Evolutionary conservation across 1,140 invertebrate species (phyloP), one percentile per base, ranked within the genome.

Genomic region (Littorina saxatilis): DNA sequence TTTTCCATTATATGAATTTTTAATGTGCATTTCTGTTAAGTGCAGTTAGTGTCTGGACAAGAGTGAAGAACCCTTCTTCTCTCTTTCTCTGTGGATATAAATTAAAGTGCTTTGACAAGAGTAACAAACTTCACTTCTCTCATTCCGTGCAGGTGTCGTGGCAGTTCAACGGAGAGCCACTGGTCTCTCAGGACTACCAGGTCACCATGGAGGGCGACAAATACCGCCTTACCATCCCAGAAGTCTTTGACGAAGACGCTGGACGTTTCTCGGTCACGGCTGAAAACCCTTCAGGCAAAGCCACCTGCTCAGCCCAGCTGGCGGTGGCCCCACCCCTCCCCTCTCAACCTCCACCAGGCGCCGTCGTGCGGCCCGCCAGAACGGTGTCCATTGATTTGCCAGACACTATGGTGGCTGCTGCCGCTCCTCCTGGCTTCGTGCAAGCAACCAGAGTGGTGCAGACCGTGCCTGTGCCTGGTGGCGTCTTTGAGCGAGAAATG

Each of bases 121-220:
- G n/a, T n/a, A n/a, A n/a, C n/a, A n/a, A n/a, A n/a, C n/a, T n/a
- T n/a, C n/a, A n/a, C n/a, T n/a, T n/a, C n/a, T n/a, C n/a, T n/a
- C n/a, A n/a, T n/a, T n/a, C n/a, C n/a, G n/a, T n/a, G n/a, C 87
- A 96, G 95, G 94, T 96, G 40, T 93, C 94, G 77, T 96, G 96
- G 96, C 92, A 94, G 32, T 95, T 96, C 88, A 96, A 96, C 87
- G 95, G 95, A 39, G 93, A 94, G 83, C 94, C 95, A 11, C 94
- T 96, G 40, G 94, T 94, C 74, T 95, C 95, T n/a, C 94, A 91
- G 76, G 94, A 96, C 83, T 95, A 96, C 84, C 90, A 95, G 23
- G 93, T 95, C 23, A 95, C 96, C 95, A 95, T 94, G 37, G 82
- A 95, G 91, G 87, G 96, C 95, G 23, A 95, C 92, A 79, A 94